These are phyloP conservation scores for Oreochromis niloticus DNA, from an alignment of 2,113 vertebrate species.

Conservation along the genomic window DNA sequence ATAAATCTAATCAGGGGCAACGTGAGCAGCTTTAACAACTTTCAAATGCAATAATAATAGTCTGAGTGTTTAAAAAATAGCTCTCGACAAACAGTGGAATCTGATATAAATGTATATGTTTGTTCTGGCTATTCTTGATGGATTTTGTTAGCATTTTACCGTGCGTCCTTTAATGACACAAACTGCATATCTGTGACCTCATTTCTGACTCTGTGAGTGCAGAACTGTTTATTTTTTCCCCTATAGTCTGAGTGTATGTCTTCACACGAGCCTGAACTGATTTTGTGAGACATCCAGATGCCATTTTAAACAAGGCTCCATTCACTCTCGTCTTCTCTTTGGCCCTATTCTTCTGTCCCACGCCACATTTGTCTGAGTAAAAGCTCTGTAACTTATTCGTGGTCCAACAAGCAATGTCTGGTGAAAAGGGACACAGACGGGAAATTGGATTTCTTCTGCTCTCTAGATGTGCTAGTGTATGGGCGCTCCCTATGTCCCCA, in stretches of 20 bases:
- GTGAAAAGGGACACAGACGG: slow-evolving; percentile 20
- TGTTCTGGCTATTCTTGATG: not conserved
- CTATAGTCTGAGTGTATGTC: not conserved
- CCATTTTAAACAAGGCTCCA: not conserved
- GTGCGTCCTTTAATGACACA: no score
- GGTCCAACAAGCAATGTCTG: not conserved
- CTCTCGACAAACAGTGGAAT: not conserved
- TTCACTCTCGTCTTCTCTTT: not conserved
- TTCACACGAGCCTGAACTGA: not conserved
- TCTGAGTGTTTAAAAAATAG: not conserved
- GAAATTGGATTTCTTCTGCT: slow-evolving; percentile 51
- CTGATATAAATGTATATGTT: not conserved
- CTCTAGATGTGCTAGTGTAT: not conserved
- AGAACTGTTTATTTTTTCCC: not conserved
- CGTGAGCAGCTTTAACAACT: not conserved
- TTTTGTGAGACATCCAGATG: not conserved
- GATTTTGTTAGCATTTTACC: not conserved
- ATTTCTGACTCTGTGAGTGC: not conserved
- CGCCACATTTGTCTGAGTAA: not conserved
- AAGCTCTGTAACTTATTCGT: not conserved
- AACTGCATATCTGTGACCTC: not conserved
- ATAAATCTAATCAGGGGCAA: slow-evolving; percentile 9
- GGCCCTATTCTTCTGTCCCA: not conserved
- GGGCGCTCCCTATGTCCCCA: slow-evolving; percentile 3
- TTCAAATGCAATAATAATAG: not conserved